Conservation (phyloP, 2,888 invertebrate genomes). For the Aporophyla nigra region DNA sequence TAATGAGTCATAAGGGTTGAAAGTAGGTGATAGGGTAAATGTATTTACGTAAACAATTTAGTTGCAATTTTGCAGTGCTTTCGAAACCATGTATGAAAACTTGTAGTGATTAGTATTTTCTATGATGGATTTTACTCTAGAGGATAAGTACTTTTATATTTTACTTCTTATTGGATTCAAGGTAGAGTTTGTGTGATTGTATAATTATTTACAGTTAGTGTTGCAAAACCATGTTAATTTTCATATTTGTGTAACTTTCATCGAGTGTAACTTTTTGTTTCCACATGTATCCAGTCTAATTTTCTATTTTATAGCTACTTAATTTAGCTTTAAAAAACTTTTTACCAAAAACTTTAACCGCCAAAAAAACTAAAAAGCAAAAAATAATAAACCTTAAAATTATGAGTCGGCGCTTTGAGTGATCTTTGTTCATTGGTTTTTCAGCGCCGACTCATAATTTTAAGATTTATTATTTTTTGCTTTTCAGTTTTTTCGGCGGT, state of each 20-base stretch:
- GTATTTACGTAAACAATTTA: neutral
- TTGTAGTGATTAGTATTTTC: neutral
- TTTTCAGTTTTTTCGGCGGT: too few species aligned
- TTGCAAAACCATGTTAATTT: neutral
- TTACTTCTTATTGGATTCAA: neutral
- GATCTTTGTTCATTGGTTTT: too few species aligned
- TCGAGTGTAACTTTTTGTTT: neutral
- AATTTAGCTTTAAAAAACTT: too few species aligned
- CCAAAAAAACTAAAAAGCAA: too few species aligned
- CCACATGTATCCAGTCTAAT: neutral
- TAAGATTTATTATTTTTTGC: too few species aligned
- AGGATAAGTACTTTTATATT: neutral
- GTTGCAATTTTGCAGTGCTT: neutral
- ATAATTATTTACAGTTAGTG: neutral
- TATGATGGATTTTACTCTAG: neutral
- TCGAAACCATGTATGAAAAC: neutral
- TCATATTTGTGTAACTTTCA: neutral
- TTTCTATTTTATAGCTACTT: too few species aligned
- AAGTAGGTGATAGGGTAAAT: neutral
- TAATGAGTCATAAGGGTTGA: too few species aligned
- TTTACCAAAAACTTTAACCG: too few species aligned
- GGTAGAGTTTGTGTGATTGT: neutral
- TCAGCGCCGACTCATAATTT: too few species aligned
- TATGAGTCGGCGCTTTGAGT: too few species aligned
- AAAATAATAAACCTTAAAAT: too few species aligned